A percentile compares a stretch with the other conserved stretches of the same genome.
Conservation (phyloP, 2,797 vertebrate species). For the Hipposideros larvatus region DNA sequence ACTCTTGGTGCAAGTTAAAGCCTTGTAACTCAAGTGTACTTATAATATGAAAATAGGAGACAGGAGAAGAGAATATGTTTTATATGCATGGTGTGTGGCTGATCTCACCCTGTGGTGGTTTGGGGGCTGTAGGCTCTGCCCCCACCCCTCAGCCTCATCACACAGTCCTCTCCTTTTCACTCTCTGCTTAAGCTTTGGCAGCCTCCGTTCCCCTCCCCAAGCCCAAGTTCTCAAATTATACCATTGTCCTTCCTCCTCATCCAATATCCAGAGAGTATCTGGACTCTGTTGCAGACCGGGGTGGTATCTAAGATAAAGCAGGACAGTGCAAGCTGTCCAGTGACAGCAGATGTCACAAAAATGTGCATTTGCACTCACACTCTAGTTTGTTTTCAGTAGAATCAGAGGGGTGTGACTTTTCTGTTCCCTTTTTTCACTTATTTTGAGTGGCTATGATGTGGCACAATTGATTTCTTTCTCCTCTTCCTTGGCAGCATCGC, state of each 20-base stretch:
- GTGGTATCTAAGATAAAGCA: not conserved
- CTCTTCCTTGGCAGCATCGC: constrained; percentile 88
- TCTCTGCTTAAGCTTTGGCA: too few relatives aligned
- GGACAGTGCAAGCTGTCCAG: not conserved
- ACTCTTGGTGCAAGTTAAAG: not conserved
- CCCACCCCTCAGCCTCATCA: not conserved
- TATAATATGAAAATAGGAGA: not conserved
- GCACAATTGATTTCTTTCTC: not conserved
- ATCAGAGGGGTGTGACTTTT: not conserved
- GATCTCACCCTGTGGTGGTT: not conserved
- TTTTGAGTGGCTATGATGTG: not conserved
- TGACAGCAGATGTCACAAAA: not conserved
- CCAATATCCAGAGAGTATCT: too few relatives aligned
- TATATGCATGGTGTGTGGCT: not conserved
- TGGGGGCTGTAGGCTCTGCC: not conserved
- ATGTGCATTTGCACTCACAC: not conserved
- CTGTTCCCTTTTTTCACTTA: not conserved
- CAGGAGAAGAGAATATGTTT: not conserved
- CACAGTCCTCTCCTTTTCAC: not conserved
- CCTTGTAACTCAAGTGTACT: not conserved
- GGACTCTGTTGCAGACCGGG: not conserved
- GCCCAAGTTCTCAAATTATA: not conserved
- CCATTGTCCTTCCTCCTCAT: not conserved
- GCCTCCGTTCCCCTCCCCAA: rapidly evolving
- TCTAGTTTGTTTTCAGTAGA: not conserved